Percentiles rank a stretch among this genome's conserved stretches.
Evolutionary conservation across 2,888 invertebrate species (phyloP).

Genomic region (Onthophagus sagittarius): DNA sequence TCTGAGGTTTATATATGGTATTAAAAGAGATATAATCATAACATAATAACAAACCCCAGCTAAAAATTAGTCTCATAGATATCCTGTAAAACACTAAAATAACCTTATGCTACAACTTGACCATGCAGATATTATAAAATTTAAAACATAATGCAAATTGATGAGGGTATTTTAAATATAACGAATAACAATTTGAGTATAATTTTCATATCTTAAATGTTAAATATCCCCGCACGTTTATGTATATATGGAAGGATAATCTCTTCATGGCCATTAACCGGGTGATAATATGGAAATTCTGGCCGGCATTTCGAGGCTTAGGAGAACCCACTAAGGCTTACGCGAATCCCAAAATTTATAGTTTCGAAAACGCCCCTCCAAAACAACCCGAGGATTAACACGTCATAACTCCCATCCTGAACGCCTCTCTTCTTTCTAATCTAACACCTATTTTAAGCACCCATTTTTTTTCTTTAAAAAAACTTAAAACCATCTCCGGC

Average conservation of each 20-base stretch:
- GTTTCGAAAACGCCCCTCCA: slow-evolving; percentile 54
- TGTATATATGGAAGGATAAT: slow-evolving; percentile 3
- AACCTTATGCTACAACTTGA: no score
- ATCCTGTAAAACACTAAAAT: no score
- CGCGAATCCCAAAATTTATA: slow-evolving; percentile 59
- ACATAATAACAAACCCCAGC: no score
- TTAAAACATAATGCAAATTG: background rate
- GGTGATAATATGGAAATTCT: slow-evolving; percentile 9
- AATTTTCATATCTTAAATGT: background rate
- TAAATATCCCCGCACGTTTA: slow-evolving; percentile 4
- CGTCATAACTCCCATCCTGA: slow-evolving; percentile 49
- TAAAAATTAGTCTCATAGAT: no score
- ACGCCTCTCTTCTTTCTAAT: background rate
- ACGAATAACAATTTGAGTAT: no score
- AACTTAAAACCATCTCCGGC: background rate
- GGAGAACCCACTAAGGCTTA: slow-evolving; percentile 46
- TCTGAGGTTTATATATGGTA: no score
- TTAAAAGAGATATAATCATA: no score
- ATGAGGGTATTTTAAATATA: background rate
- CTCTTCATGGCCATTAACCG: background rate
- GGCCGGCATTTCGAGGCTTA: slow-evolving; percentile 8
- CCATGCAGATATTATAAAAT: background rate
- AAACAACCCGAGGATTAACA: slow-evolving; percentile 52
- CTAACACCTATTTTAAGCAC: background rate
- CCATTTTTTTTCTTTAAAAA: background rate